Percentiles rank a stretch among this genome's conserved stretches.
Evolutionary conservation across 1,140 invertebrate species (phyloP).

Genomic region (Semibalanus balanoides): DNA sequence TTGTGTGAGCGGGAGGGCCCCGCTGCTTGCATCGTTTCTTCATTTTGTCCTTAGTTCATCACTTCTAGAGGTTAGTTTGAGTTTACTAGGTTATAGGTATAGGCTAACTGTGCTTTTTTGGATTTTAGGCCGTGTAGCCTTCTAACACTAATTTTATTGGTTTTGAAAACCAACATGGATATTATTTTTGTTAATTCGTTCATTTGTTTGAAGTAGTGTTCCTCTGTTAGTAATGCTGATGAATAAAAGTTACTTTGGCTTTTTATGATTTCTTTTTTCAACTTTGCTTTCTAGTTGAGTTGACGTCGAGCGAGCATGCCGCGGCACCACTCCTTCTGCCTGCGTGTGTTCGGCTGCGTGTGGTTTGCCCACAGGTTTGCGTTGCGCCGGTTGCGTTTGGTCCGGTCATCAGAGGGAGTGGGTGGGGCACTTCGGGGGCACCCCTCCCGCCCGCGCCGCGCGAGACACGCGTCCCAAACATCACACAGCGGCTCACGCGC

Average conservation of each 20-base stretch:
- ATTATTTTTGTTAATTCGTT: background rate
- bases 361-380: too few species aligned
- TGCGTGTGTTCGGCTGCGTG: background rate
- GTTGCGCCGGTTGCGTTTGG: too few species aligned
- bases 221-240: background rate
- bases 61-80: background rate
- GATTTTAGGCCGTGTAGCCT: background rate
- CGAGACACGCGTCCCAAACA: background rate
- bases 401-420: background rate
- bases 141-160: background rate
- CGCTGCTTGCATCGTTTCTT: background rate
- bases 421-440: too few species aligned
- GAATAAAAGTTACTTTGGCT: constrained; percentile 2
- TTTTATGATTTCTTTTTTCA: background rate
- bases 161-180: background rate
- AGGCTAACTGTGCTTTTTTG: background rate
- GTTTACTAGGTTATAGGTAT: background rate
- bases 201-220: constrained; percentile 1
- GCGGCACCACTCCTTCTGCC: background rate
- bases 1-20: background rate
- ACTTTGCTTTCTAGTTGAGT: background rate
- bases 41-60: background rate
- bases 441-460: too few species aligned
- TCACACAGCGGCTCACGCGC: too few species aligned
- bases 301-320: background rate